Conservation (phyloP, 1,140 invertebrate species). For the Heliothis virescens region DNA sequence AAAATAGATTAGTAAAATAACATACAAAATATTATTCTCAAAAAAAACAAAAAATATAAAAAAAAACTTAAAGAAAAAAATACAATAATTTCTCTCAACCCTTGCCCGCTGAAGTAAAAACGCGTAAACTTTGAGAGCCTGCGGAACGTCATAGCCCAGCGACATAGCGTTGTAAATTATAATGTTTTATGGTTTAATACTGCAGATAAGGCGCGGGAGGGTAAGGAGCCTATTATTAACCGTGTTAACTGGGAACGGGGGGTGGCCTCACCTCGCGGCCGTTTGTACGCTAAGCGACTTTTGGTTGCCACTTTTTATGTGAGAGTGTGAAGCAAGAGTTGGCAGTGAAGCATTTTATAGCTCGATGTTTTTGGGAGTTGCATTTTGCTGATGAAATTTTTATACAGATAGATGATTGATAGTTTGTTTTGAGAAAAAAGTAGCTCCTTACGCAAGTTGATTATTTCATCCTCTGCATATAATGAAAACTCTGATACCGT, state of each 20-base stretch:
- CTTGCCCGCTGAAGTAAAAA: constrained; percentile 45
- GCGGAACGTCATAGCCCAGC: constrained; percentile 72
- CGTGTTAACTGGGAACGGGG: constrained; percentile 71
- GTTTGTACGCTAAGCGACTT: constrained; percentile 35
- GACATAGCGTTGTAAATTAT: constrained; percentile 82
- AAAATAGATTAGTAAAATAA: no score
- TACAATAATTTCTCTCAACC: constrained; percentile 5
- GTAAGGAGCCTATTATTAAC: constrained; percentile 84
- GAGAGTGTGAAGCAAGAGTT: constrained; percentile 12
- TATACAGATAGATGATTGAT: neutral
- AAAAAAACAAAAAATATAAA: neutral
- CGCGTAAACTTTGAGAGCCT: constrained; percentile 61
- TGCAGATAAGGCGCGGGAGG: constrained; percentile 80
- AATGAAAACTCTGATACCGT: no score
- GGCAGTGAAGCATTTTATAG: constrained; percentile 19
- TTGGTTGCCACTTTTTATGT: constrained; percentile 38
- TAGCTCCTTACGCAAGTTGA: no score
- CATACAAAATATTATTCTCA: neutral
- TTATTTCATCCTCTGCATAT: no score
- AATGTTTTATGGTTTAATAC: constrained; percentile 86
- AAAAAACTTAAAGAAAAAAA: neutral
- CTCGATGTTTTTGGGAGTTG: constrained; percentile 13
- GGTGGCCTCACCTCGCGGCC: constrained; percentile 37
- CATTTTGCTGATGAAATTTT: constrained; percentile 6
- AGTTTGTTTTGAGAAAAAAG: no score